Base-by-base conservation (phyloP, 2,797 vertebrate genomes). In the Pangasius larnaudii region DNA sequence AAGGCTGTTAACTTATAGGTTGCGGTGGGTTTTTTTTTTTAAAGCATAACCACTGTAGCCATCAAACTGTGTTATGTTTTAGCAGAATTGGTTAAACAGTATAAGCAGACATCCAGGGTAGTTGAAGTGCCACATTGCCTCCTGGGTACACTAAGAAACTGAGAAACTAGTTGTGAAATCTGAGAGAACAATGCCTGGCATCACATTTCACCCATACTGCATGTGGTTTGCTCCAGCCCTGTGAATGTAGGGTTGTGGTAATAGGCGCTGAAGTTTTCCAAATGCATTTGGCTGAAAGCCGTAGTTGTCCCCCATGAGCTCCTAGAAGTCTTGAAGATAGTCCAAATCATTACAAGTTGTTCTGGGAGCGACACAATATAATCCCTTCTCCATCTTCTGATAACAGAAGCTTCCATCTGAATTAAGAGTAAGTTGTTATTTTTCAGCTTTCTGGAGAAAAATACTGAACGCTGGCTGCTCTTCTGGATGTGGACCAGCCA, bases 111-210 rank as follows among this genome's bases (percentile, higher is more conserved):
- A 65, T 84, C 81, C 85, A 89, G 61, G 9, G 24, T 72, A 22
- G 72, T 27, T 51, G 61, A 51, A 56, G 30, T 79, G 63, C 74
- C 39, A 61, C 71, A 49, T 10, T 84, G 58, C 46, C 88, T 89
- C 75, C 74, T 85, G 81, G 88, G 85, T 87, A 80, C 82, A 80
- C 51, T 80, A 56, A 46, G 51, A 89, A 85, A 87, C 88, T 85
- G 81, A 80, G 88, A 87, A 87, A 89, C 65, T 61, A 85, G 85
- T 89, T 89, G 85, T 80, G 86, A 89, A 89, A 89, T 85, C 74
- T 19, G 82, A 85, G 75, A 84, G 86, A 87, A 89, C 86, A 85
- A 89, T 87, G 86, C 75, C 86, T 89, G 86, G 88, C 86, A 87
- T 85, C 82, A 11, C 56, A 53, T 87, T 78, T 74, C 75, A 9